Conservation (phyloP, 2,113 vertebrate genomes). For the Boulengeromyrus knoepffleri region DNA sequence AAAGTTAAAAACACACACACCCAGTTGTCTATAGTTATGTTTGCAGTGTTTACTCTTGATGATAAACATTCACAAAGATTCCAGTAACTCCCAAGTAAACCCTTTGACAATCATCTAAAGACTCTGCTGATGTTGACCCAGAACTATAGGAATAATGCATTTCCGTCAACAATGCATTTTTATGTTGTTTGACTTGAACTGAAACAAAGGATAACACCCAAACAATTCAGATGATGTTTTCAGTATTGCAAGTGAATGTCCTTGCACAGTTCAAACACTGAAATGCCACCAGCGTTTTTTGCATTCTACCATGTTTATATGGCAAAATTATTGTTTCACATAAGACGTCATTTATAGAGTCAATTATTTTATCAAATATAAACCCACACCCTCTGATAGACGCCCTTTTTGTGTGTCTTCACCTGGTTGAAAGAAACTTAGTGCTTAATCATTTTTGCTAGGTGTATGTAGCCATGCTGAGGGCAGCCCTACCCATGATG, state of each 20-base stretch:
- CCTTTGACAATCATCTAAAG: constrained; percentile 2
- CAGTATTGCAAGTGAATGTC: neutral
- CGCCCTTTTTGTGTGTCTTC: neutral
- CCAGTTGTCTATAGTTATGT: constrained; percentile 2
- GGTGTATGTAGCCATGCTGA: neutral
- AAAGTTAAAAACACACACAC: constrained; percentile 4
- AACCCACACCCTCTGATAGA: neutral
- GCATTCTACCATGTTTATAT: neutral
- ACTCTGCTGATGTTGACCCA: neutral
- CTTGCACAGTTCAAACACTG: neutral
- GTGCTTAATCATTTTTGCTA: neutral
- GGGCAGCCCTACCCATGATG: neutral
- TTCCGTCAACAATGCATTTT: neutral
- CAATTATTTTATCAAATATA: neutral
- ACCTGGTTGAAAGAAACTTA: neutral
- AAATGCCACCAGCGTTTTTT: neutral
- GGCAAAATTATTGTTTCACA: neutral
- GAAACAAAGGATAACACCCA: neutral
- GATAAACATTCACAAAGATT: constrained; percentile 5
- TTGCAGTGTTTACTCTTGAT: neutral
- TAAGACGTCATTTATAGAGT: neutral
- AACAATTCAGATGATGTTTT: constrained; percentile 1
- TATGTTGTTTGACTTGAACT: neutral
- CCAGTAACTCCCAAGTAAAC: neutral
- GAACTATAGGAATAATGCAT: neutral